Conservation (phyloP, 2,797 vertebrate species). For the Molossus molossus region DNA sequence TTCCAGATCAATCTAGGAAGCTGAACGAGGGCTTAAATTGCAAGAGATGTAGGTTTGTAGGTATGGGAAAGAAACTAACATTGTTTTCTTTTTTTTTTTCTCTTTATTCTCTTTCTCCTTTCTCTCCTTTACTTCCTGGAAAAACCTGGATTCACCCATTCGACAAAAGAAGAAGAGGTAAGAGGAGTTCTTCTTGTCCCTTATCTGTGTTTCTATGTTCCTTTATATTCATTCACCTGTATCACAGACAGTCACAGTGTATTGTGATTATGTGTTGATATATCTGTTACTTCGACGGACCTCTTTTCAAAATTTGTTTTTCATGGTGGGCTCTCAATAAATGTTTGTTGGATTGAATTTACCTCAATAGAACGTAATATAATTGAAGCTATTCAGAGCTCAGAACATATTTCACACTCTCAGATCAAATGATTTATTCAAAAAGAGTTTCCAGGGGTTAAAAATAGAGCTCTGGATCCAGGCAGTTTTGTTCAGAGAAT, state of each 20-base stretch:
- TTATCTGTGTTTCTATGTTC: not conserved
- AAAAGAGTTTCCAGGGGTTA: slow-evolving; percentile 71
- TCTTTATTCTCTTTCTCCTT: not conserved
- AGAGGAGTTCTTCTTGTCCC: not conserved
- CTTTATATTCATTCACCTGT: not conserved
- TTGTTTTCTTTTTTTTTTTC: not conserved
- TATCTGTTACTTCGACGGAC: not conserved
- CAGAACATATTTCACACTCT: slow-evolving; percentile 35
- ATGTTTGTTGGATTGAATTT: slow-evolving; percentile 47
- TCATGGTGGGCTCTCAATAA: not conserved
- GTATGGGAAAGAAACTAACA: not conserved
- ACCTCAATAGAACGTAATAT: slow-evolving; percentile 48
- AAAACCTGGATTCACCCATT: not conserved
- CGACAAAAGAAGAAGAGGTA: not conserved
- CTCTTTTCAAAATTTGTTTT: slow-evolving; percentile 31
- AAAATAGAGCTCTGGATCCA: slow-evolving; percentile 75
- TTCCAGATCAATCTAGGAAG: slow-evolving; percentile 26
- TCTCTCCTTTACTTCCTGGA: slow-evolving; percentile 35
- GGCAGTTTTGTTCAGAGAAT: slow-evolving; percentile 74
- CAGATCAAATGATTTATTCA: slow-evolving; percentile 75
- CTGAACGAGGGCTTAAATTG: not conserved
- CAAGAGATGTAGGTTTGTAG: not conserved
- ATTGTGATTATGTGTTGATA: not conserved
- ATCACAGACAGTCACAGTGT: not conserved
- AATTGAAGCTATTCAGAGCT: slow-evolving; percentile 1